Base-by-base conservation (phyloP, 2,888 invertebrate species). In the Cryptus viduatorius region DNA sequence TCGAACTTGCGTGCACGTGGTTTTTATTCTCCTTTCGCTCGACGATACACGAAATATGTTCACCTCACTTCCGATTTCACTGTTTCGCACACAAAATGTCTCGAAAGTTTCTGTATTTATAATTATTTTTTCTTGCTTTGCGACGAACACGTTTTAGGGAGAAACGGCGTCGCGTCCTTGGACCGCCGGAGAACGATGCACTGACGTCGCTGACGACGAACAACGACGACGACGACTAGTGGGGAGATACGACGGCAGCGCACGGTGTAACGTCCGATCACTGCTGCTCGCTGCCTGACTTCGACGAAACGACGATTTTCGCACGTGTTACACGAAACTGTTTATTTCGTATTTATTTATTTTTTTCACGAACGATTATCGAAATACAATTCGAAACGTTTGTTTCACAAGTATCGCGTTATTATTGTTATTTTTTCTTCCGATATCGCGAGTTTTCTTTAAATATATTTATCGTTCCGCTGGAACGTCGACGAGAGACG, bases 301-400 rank as follows among this genome's bases (percentile, higher is more conserved):
- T 67, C 83, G 64, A 72, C 77, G 59, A 44, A 77, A 44, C 76
- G 69, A 79, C 83, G 83, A 76, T 29, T 61, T 31, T 31, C 61
- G 31, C 81, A 81, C 81, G 81, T 81, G 81, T 69, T 79, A 64
- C 50, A 37, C 61, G 61, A 42, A 48, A 69, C 19, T 24, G 14
- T 42, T 19, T n/a, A 16, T 16, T 19, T 37, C 14, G 7, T 67
- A 19, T 56, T 37, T 42, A 8, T 12, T 29, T 19, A 42, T 19
- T 3, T 4, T 44, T 10, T 8, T 12, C 67, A 67, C 67, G 14
- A 67, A n/a, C 46, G 1, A 16, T 10, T 16, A n/a, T 16, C 56
- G 14, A 48, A 10, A 3, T 24, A 3, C 12, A 7, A 7, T 48
- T 59, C 68, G 5, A 24, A 65, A 48, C 37, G 29, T 44, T 46